Evolutionary conservation across 2,888 invertebrate species (phyloP), one percentile per base, ranked within the genome.

Genomic region (Cheiracanthium punctorium): DNA sequence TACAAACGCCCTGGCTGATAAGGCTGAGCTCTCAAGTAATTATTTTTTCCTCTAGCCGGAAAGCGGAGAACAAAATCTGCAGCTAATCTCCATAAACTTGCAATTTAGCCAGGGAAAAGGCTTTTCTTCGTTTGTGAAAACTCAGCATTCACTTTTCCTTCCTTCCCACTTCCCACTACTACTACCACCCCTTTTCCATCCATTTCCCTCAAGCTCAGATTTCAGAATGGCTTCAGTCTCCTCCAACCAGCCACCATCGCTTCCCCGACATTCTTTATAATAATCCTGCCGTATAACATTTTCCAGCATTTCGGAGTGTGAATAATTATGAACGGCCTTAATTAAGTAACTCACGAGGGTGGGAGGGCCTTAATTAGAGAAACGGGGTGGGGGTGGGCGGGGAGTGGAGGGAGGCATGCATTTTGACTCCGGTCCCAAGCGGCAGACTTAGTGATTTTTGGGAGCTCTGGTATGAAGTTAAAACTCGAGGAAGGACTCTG

Each of bases 1-100:
- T 77, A 67, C 67, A 58, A n/a, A 29, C 48, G 30, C 64, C 28
- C 48, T 33, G 20, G 48, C 82, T 69, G 84, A 84, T 84, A 84
- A 84, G 84, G n/a, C 17, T 41, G 33, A 58, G 48, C 64, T 71
- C 58, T 17, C 30, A 28, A 74, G 79, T 79, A 84, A 79, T 84
- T 79, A 79, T 84, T 84, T 84, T 84, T 84, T 79, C 84, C 67
- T 79, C 69, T 73, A 41, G 65, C 64, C 32, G 58, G 20, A 64
- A 67, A 43, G 71, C 29, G 67, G 32, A 30, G 70, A 37, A 73
- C 79, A 80, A 85, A 85, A 85, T 80, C 85, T 80, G 73, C 80
- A 80, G 75, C 80, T 85, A 80, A 85, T 85, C 85, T 85, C 85
- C 85, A 85, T 85, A 85, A 85, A 85, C 80, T 85, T 74, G 85